Evolutionary conservation across 2,888 invertebrate species (phyloP).

Genomic region (Sinodicranocentrus sp.): DNA sequence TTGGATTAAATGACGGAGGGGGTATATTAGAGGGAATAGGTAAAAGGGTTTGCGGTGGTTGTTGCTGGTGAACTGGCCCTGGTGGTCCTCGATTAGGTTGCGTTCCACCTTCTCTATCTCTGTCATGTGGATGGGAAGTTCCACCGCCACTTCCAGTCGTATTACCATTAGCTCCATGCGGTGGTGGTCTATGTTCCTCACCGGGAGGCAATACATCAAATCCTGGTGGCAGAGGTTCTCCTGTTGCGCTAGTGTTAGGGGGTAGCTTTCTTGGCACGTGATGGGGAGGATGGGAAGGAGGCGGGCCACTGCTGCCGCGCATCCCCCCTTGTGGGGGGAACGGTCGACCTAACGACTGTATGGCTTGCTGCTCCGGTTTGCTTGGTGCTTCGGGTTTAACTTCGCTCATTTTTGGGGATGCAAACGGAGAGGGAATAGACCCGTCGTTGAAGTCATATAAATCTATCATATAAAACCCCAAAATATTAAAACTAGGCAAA

Average conservation of each 20-base stretch:
- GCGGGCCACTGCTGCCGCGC: constrained; percentile 31
- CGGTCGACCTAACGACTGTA: constrained; percentile 38
- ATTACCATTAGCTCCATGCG: constrained; percentile 4
- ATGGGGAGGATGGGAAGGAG: constrained; percentile 33
- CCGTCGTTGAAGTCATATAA: constrained; percentile 76
- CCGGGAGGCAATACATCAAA: constrained; percentile 73
- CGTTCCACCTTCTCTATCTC: not conserved
- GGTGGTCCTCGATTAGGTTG: not conserved
- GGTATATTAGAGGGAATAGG: constrained; percentile 58
- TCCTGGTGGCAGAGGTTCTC: constrained; percentile 73
- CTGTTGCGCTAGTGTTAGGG: not conserved
- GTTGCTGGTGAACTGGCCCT: no score
- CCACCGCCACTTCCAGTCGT: no score
- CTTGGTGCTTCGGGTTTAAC: constrained; percentile 30
- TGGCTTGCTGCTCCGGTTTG: constrained; percentile 43
- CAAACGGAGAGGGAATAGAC: constrained; percentile 74
- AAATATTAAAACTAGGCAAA: not conserved
- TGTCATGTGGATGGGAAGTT: not conserved
- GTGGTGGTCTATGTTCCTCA: constrained; percentile 65
- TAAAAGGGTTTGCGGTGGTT: constrained; percentile 26
- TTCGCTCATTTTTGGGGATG: constrained; percentile 54
- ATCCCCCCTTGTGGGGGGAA: constrained; percentile 55
- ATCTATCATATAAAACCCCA: constrained; percentile 57
- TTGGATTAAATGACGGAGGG: constrained; percentile 72
- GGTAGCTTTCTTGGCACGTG: constrained; percentile 45